These are phyloP conservation scores for Rhabdomys pumilio DNA, from an alignment of 2,797 vertebrate genomes.

Conservation along the genomic window DNA sequence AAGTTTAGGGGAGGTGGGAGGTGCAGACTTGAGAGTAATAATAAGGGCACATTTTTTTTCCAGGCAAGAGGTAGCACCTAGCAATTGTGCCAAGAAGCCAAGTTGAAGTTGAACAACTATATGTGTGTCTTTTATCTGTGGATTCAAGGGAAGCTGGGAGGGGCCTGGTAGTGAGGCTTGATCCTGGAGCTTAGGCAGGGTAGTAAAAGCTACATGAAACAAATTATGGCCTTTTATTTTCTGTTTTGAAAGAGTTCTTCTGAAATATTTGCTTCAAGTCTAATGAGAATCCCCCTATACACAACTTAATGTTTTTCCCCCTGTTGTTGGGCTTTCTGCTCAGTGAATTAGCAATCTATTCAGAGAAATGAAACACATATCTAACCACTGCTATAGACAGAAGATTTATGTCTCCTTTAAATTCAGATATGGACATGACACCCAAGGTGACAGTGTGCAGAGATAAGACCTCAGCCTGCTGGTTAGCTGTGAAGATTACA, in stretches of 20 bases:
- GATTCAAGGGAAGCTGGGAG: too few species aligned
- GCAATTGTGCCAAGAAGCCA: too few species aligned
- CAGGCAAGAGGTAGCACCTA: too few species aligned
- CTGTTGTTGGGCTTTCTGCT: neutral
- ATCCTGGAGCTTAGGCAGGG: too few species aligned
- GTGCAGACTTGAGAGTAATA: too few species aligned
- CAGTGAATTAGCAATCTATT: neutral
- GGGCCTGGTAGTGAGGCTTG: too few species aligned
- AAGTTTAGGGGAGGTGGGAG: too few species aligned
- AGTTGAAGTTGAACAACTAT: too few species aligned
- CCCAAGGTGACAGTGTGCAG: neutral
- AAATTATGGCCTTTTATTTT: neutral
- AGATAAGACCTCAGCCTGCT: neutral
- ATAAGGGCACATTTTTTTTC: too few species aligned
- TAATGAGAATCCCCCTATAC: too few species aligned
- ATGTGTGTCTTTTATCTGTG: too few species aligned
- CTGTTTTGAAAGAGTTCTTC: neutral
- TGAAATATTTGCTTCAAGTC: neutral
- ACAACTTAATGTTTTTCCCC: neutral
- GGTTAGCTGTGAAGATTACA: neutral
- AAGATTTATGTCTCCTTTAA: neutral
- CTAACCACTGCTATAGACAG: neutral
- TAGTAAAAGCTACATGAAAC: too few species aligned
- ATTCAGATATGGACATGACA: neutral
- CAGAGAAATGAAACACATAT: neutral